Evolutionary conservation across 2,113 vertebrate genomes (phyloP), one percentile per base, ranked within the genome.

Genomic region (Haemorhous mexicanus): DNA sequence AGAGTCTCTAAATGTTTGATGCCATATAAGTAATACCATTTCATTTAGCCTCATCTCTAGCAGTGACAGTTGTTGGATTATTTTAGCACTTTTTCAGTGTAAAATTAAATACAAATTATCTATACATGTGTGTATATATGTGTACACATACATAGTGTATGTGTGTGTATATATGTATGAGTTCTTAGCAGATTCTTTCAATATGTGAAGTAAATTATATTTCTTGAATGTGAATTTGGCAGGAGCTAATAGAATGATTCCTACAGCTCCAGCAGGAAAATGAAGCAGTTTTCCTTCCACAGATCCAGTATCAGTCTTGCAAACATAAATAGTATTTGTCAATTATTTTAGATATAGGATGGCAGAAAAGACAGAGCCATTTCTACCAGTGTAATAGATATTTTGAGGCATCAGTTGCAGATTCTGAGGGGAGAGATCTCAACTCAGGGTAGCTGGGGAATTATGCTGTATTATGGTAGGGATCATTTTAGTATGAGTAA

Each of bases 11-110:
- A 84, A 56, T 91, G 78, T 84, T 77, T 89, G 80, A 95, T 90
- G 87, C 90, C 89, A 72, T 94, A 35, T 67, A 46, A 82, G 49
- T 76, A 44, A 59, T 39, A 93, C 8, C 7, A 20, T 62, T 92
- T 81, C 4, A 41, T 84, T 73, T 87, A 83, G 59, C 79, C 56
- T 90, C 53, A 46, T 91, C 43, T 92, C 67, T 93, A 94, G 75
- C 46, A 67, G 55, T 89, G 49, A 19, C 50, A 66, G 72, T 62
- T 93, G 20, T 77, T 94, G 59, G 37, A 58, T 66, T 77, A 55
- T 86, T 92, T 83, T 88, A 94, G 82, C 50, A 59, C 67, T 86
- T 86, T 74, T n/a, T 80, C 67, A 88, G 67, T 66, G 49, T 94
- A 68, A 94, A 95, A 89, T 85, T 68, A 66, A 73, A 44, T 70